These are phyloP conservation scores for Tiliacea citrago DNA, from an alignment of 2,888 invertebrate genomes.

Conservation along the genomic window DNA sequence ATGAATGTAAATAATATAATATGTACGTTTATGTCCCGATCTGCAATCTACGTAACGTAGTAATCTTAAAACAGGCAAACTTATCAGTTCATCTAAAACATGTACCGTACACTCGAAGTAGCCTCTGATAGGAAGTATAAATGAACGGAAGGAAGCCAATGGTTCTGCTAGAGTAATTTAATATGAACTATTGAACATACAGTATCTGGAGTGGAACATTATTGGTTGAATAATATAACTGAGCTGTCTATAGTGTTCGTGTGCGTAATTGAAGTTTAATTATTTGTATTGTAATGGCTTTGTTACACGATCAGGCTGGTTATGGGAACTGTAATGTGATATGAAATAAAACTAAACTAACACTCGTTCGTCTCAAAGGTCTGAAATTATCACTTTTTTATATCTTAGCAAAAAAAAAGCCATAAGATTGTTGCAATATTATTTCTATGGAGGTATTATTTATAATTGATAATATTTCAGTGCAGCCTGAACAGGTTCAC, in stretches of 20 bases:
- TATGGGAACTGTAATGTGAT: conserved; percentile 16
- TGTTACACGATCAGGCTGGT: conserved; percentile 20
- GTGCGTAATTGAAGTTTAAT: conserved; percentile 58
- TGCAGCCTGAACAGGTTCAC: too few species aligned
- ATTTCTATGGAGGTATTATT: too few species aligned
- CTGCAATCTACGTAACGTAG: not conserved
- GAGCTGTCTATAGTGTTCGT: conserved; percentile 44
- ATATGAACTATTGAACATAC: conserved; percentile 67
- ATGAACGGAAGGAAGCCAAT: conserved; percentile 76
- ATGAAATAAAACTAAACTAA: conserved; percentile 18
- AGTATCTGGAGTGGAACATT: conserved; percentile 67
- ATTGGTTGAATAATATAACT: conserved; percentile 61
- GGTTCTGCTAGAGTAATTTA: conserved; percentile 73
- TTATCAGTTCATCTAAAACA: conserved; percentile 34
- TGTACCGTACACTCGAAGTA: conserved; percentile 17
- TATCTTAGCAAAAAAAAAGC: not conserved
- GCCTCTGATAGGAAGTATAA: conserved; percentile 68
- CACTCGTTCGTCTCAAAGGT: conserved; percentile 3
- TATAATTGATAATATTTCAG: too few species aligned
- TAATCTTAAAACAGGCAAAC: not conserved
- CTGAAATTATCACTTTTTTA: not conserved
- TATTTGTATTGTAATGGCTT: conserved; percentile 37
- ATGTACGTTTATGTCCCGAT: not conserved
- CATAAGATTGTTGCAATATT: too few species aligned
- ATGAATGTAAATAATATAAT: not conserved